Evolutionary conservation across 2,113 vertebrate species (phyloP).

Genomic region (Spea bombifrons): DNA sequence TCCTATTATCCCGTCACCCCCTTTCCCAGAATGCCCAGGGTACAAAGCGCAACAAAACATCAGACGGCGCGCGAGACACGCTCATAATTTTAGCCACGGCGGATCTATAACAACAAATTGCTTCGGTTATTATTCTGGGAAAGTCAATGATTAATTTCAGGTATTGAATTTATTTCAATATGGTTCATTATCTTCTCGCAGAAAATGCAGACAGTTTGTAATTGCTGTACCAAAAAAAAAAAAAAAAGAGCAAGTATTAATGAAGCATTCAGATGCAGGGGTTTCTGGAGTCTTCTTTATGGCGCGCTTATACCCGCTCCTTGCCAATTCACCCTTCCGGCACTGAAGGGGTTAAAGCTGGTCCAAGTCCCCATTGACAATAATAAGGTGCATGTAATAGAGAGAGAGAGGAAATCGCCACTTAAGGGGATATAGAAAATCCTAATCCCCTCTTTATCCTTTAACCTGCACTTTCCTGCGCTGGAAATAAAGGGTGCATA

Average conservation of each 20-base stretch:
- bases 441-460: conserved; percentile 37
- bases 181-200: conserved; percentile 35
- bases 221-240: conserved; percentile 6
- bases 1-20: too few species aligned
- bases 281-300: not conserved
- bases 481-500: not conserved
- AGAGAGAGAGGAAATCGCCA: conserved; percentile 30
- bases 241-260: conserved; percentile 38
- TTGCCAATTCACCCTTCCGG: not conserved
- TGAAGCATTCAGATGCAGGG: conserved; percentile 9
- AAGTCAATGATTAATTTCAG: conserved; percentile 46
- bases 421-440: not conserved
- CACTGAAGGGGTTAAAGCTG: not conserved
- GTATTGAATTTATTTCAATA: conserved; percentile 45
- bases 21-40: too few species aligned
- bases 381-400: conserved; percentile 10
- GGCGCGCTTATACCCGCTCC: not conserved
- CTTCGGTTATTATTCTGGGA: conserved; percentile 24
- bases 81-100: not conserved
- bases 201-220: conserved; percentile 19
- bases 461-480: not conserved
- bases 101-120: conserved; percentile 43
- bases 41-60: not conserved
- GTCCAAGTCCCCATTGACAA: conserved; percentile 3
- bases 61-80: conserved; percentile 1